Evolutionary conservation across 2,888 invertebrate species (phyloP).

Genomic region (Leuctra nigra): DNA sequence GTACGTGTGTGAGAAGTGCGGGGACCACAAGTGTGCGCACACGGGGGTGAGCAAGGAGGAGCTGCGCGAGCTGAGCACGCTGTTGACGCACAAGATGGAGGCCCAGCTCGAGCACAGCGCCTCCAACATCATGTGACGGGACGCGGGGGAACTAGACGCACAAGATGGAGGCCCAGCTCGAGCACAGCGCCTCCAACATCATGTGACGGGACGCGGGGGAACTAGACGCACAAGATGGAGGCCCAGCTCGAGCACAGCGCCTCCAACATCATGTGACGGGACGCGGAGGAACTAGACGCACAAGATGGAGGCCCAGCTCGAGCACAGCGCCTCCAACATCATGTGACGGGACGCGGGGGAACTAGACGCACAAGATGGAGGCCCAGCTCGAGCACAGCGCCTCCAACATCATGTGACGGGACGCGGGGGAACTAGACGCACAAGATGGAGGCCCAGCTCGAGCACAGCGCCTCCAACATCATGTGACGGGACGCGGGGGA

Average conservation of each 20-base stretch:
- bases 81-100: constrained; percentile 34
- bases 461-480: too few species aligned
- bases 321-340: too few species aligned
- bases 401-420: too few species aligned
- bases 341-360: too few species aligned
- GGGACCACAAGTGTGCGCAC: constrained; percentile 70
- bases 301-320: constrained; percentile 28
- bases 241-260: constrained; percentile 4
- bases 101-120: constrained; percentile 4
- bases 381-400: too few species aligned
- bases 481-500: too few species aligned
- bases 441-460: too few species aligned
- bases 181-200: too few species aligned
- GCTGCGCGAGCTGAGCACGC: constrained; percentile 40
- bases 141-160: constrained; percentile 36
- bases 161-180: constrained; percentile 28
- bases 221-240: constrained; percentile 34
- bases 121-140: too few species aligned
- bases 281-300: constrained; percentile 36
- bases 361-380: too few species aligned
- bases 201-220: constrained; percentile 38
- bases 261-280: too few species aligned
- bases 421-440: too few species aligned
- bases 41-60: constrained; percentile 46
- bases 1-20: constrained; percentile 67